Percentiles rank a stretch among this genome's conserved stretches.
phyloP scores from a whole-genome alignment of 2,113 vertebrate species.

The Zosterops borbonicus region DNA sequence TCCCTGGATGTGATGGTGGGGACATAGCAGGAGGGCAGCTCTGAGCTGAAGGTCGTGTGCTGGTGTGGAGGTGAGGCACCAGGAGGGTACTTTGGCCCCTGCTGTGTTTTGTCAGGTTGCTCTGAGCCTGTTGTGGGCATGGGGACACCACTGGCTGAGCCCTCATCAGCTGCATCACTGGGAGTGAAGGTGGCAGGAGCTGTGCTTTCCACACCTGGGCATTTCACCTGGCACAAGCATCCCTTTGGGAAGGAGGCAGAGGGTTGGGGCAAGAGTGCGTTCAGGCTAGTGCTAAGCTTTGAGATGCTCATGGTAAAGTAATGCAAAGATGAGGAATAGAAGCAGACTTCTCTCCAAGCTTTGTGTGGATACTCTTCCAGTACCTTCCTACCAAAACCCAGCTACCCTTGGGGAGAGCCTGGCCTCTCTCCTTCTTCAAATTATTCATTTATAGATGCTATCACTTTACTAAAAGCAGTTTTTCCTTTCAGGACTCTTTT shows the following conservation, averaged over 20 bases:
- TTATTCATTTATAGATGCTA: background rate
- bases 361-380: background rate
- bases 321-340: background rate
- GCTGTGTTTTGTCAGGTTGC: background rate
- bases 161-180: background rate
- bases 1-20: background rate
- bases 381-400: background rate
- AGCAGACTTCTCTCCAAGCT: background rate
- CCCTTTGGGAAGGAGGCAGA: background rate
- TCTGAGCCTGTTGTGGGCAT: background rate
- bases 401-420: background rate
- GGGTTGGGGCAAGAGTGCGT: background rate
- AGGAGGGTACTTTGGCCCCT: background rate
- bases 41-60: background rate
- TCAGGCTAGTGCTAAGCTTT: background rate
- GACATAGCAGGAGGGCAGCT: background rate
- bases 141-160: background rate
- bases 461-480: background rate
- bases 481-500: background rate
- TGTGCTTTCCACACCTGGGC: background rate
- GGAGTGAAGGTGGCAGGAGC: background rate
- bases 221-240: background rate
- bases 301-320: background rate
- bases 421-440: background rate
- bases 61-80: accelerated